Conservation (phyloP, 1,140 invertebrate species). For the Dryas iulia region DNA sequence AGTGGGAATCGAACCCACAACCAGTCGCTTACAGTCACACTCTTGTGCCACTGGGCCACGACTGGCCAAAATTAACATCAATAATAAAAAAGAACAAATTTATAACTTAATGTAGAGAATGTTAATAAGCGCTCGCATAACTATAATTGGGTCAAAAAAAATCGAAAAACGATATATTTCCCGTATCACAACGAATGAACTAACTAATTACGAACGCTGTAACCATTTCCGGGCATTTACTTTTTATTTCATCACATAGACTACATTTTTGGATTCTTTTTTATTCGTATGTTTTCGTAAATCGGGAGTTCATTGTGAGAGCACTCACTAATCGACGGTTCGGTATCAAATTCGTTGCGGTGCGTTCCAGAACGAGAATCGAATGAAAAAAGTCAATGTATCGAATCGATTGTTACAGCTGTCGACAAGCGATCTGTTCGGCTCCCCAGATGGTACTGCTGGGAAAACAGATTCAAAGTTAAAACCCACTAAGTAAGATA, state of each 20-base stretch:
- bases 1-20: too few relatives aligned
- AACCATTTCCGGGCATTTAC: slow-evolving; percentile 55
- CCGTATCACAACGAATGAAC: slow-evolving; percentile 52
- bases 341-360: slow-evolving; percentile 62
- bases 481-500: background rate
- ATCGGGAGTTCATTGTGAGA: slow-evolving; percentile 53
- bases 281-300: slow-evolving; percentile 64
- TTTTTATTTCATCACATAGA: slow-evolving; percentile 53
- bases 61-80: too few relatives aligned
- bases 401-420: slow-evolving; percentile 65
- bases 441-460: slow-evolving; percentile 61
- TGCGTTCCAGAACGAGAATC: slow-evolving; percentile 57
- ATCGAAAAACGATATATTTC: slow-evolving; percentile 33
- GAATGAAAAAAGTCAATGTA: slow-evolving; percentile 52
- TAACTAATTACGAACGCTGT: slow-evolving; percentile 47
- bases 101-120: too few relatives aligned
- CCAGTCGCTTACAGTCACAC: too few relatives aligned
- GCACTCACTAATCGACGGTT: slow-evolving; percentile 59
- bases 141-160: background rate
- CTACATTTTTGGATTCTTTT: slow-evolving; percentile 32
- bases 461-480: slow-evolving; percentile 27
- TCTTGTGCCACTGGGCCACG: too few relatives aligned
- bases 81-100: too few relatives aligned
- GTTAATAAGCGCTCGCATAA: background rate
- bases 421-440: slow-evolving; percentile 55